Conservation (phyloP, 2,113 vertebrate species). For the Tonatia bakeri region DNA sequence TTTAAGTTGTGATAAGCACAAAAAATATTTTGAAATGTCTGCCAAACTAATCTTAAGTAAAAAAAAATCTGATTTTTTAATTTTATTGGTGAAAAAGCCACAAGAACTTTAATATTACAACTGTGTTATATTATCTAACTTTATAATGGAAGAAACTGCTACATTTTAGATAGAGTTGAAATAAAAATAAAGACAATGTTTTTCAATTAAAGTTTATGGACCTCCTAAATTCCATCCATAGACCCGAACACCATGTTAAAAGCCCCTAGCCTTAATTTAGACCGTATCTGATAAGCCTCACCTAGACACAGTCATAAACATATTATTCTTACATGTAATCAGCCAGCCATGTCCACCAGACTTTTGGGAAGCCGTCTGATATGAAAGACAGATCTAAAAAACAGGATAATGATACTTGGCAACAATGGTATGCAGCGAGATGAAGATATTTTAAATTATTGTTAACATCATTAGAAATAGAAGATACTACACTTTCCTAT, state of each 20-base stretch:
- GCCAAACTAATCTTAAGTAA: background rate
- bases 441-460: background rate
- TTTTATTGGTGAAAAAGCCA: background rate
- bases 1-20: background rate
- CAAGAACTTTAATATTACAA: background rate
- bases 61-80: background rate
- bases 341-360: background rate
- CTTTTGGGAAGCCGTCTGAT: background rate
- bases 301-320: too few relatives aligned
- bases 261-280: background rate
- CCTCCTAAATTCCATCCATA: background rate
- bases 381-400: background rate
- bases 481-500: background rate
- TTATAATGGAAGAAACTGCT: background rate
- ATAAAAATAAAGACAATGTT: background rate
- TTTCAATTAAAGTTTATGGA: background rate
- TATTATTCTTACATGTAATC: background rate
- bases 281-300: background rate
- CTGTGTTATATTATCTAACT: background rate
- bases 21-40: background rate
- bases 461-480: background rate
- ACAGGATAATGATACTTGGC: background rate
- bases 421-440: background rate
- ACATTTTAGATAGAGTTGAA: background rate
- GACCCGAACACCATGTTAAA: background rate